A percentile compares a stretch with the other conserved stretches of the same genome.
phyloP scores from a whole-genome alignment of 2,888 invertebrate genomes.

The Scaptomyza cyrtandrae region DNA sequence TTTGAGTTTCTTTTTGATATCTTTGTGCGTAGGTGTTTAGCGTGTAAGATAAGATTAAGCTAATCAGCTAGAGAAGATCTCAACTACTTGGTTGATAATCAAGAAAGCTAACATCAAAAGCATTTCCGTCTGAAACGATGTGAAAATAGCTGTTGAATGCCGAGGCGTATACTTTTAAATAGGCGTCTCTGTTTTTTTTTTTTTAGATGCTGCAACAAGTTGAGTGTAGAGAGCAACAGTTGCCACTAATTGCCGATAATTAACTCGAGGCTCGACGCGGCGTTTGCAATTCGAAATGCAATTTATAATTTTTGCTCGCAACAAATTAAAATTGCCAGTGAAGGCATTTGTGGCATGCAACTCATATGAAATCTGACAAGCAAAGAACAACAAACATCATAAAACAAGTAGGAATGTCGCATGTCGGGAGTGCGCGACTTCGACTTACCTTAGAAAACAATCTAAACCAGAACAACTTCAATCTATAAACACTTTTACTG shows the following conservation, averaged over 20 bases:
- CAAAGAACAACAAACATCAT: constrained; percentile 65
- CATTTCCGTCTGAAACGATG: constrained; percentile 12
- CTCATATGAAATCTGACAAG: constrained; percentile 70
- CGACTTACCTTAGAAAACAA: constrained; percentile 11
- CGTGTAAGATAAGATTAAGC: constrained; percentile 78
- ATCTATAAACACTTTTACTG: too few relatives aligned
- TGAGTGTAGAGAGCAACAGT: constrained; percentile 52
- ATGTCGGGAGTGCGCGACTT: not conserved
- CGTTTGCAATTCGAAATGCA: constrained; percentile 57
- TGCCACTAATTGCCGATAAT: constrained; percentile 65
- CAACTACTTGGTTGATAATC: constrained; percentile 17
- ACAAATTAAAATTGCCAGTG: constrained; percentile 76
- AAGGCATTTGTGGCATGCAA: constrained; percentile 68
- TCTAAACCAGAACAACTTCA: not conserved
- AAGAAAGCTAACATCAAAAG: constrained; percentile 41
- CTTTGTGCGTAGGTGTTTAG: constrained; percentile 64
- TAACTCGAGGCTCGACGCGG: constrained; percentile 57
- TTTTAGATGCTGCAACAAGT: constrained; percentile 25
- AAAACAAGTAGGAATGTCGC: constrained; percentile 43
- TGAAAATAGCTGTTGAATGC: constrained; percentile 21
- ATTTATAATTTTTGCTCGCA: constrained; percentile 78
- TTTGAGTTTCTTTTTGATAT: constrained; percentile 12
- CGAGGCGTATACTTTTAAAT: constrained; percentile 36
- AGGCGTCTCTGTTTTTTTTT: constrained; percentile 7
- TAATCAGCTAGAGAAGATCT: constrained; percentile 66